These are phyloP conservation scores for Eurypyga helias DNA, from an alignment of 2,113 vertebrate species.

Conservation along the genomic window DNA sequence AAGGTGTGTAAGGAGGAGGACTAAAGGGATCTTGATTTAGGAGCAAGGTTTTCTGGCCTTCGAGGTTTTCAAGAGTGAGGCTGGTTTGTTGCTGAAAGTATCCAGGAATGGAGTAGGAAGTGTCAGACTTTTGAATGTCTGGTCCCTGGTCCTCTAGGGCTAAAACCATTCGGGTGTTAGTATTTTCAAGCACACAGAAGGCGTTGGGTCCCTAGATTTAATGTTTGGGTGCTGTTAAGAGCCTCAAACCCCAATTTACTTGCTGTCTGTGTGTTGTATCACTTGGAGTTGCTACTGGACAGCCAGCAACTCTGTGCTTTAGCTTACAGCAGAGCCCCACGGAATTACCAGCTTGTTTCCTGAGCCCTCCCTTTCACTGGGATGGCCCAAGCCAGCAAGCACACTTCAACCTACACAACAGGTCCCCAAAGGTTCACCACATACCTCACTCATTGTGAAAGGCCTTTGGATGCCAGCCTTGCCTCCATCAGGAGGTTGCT, in stretches of 20 bases:
- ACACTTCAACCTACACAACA: background rate
- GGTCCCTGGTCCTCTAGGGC: background rate
- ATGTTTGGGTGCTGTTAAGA: background rate
- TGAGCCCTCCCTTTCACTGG: background rate
- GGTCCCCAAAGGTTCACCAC: background rate
- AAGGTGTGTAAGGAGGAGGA: background rate
- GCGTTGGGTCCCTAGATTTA: background rate
- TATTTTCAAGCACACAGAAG: background rate
- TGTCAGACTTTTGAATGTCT: background rate
- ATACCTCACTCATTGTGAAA: background rate
- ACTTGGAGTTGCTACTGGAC: background rate
- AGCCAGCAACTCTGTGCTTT: background rate
- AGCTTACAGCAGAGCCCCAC: background rate
- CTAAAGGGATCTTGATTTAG: background rate
- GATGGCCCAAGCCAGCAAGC: background rate
- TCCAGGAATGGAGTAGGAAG: background rate
- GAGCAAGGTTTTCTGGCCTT: background rate
- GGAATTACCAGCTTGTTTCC: background rate
- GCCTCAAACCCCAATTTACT: background rate
- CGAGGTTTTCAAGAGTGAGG: background rate
- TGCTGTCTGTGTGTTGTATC: background rate
- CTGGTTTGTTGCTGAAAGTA: background rate
- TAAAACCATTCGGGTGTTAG: background rate
- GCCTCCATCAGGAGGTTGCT: background rate
- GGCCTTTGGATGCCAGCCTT: background rate